Evolutionary conservation across 2,113 vertebrate genomes (phyloP).

Genomic region (Todiramphus chloris): DNA sequence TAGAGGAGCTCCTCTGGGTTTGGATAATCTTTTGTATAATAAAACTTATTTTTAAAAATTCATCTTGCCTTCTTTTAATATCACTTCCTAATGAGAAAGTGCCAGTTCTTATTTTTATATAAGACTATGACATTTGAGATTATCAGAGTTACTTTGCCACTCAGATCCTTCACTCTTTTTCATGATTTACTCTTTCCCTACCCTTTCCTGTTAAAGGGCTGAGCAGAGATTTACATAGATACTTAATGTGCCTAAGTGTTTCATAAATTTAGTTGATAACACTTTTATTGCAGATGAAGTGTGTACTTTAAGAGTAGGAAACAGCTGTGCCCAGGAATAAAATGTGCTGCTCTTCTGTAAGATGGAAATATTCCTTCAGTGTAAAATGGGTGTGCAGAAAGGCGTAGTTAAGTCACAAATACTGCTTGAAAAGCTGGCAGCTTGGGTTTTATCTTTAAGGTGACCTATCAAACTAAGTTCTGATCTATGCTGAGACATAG

Average conservation of each 20-base stretch:
- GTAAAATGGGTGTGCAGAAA: not conserved
- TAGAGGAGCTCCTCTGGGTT: constrained; percentile 49
- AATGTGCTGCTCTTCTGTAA: not conserved
- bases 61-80: constrained; percentile 20
- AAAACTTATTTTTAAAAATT: constrained; percentile 58
- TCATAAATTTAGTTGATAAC: constrained; percentile 37
- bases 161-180: not conserved
- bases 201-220: not conserved
- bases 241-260: not conserved
- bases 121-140: constrained; percentile 16
- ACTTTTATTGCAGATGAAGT: not conserved
- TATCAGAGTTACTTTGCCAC: not conserved
- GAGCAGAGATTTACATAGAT: not conserved
- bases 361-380: not conserved
- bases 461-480: constrained; percentile 1
- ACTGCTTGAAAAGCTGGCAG: not conserved
- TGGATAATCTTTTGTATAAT: constrained; percentile 71
- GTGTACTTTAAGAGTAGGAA: not conserved
- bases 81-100: not conserved
- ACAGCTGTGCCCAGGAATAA: constrained; percentile 38
- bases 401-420: not conserved
- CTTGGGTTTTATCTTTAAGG: constrained; percentile 35
- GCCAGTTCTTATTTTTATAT: not conserved
- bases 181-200: not conserved
- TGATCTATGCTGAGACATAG: not conserved